Percentiles rank a stretch among this genome's conserved stretches.
Conservation (phyloP, 2,888 invertebrate genomes). For the Gandaritis pyraliata region DNA sequence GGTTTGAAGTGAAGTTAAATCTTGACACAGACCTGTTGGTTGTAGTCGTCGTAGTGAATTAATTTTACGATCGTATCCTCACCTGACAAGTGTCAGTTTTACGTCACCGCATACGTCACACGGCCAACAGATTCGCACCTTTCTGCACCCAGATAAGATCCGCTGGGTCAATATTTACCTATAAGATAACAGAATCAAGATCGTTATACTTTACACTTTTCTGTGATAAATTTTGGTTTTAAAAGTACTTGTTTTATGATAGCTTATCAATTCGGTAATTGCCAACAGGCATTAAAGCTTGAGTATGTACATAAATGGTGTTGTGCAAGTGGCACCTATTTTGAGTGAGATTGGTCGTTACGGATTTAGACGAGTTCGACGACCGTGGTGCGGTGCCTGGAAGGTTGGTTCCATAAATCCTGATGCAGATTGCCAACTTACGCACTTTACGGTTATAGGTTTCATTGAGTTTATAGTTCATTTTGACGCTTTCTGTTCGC, state of each 20-base stretch:
- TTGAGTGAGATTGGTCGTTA: conserved; percentile 44
- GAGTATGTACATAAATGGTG: conserved; percentile 23
- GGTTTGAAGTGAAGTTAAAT: not conserved
- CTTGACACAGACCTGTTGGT: not conserved
- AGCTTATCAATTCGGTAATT: conserved; percentile 50
- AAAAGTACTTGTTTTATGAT: conserved; percentile 51
- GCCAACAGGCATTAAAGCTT: conserved; percentile 40
- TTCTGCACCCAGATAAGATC: conserved; percentile 71
- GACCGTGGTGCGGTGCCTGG: conserved; percentile 54
- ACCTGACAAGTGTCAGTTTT: conserved; percentile 53
- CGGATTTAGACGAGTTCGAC: conserved; percentile 56
- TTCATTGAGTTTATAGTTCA: conserved; percentile 66
- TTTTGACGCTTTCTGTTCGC: conserved; percentile 62
- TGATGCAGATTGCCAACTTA: conserved; percentile 61
- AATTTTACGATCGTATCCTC: conserved; percentile 26
- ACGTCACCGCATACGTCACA: conserved; percentile 70
- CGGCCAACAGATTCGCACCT: conserved; percentile 66
- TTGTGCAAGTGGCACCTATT: conserved; percentile 45
- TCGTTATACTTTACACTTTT: conserved; percentile 80
- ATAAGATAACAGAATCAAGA: conserved; percentile 69
- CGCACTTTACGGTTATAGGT: conserved; percentile 65
- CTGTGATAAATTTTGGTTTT: conserved; percentile 61
- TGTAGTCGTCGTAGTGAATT: not conserved
- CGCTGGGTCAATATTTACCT: conserved; percentile 66
- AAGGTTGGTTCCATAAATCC: conserved; percentile 65